A percentile compares a stretch with the other conserved stretches of the same genome.
Conservation (phyloP, 2,888 invertebrate genomes). For the Polietes domitor region DNA sequence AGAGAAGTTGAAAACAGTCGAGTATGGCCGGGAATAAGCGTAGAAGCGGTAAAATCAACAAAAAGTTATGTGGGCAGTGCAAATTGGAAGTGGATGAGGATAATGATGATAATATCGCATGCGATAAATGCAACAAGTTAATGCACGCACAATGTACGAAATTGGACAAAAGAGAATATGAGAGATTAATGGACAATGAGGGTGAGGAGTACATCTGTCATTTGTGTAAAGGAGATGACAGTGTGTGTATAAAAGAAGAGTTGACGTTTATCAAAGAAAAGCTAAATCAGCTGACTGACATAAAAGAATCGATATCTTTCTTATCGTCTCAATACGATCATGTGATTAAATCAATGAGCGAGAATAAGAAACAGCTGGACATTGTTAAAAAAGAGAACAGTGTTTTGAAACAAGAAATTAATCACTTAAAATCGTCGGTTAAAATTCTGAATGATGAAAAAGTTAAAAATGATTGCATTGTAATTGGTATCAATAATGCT, state of each 20-base stretch:
- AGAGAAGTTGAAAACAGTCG: too few relatives aligned
- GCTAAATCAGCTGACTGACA: constrained; percentile 18
- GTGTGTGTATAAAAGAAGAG: too few relatives aligned
- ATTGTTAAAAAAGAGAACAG: constrained; percentile 7
- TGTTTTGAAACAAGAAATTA: neutral
- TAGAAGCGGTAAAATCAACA: neutral
- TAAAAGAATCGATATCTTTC: neutral
- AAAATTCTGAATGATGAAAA: constrained; percentile 18
- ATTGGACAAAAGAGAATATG: neutral
- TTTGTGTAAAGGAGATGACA: neutral
- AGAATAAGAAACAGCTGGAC: neutral
- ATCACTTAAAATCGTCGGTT: neutral
- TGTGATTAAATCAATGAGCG: too few relatives aligned
- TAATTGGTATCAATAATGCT: neutral
- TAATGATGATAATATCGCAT: constrained; percentile 14
- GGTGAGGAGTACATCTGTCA: constrained; percentile 10
- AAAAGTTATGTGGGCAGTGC: constrained; percentile 2
- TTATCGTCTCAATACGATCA: too few relatives aligned
- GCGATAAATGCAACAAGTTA: constrained; percentile 6
- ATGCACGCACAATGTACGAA: constrained; percentile 1
- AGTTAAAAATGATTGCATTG: constrained; percentile 6
- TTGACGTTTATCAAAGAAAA: neutral
- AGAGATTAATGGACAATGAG: neutral
- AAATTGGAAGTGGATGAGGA: constrained; percentile 18
- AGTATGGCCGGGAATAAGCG: constrained; percentile 15